Base-by-base conservation (phyloP, 2,888 invertebrate species). In the Drosophila sordidula region DNA sequence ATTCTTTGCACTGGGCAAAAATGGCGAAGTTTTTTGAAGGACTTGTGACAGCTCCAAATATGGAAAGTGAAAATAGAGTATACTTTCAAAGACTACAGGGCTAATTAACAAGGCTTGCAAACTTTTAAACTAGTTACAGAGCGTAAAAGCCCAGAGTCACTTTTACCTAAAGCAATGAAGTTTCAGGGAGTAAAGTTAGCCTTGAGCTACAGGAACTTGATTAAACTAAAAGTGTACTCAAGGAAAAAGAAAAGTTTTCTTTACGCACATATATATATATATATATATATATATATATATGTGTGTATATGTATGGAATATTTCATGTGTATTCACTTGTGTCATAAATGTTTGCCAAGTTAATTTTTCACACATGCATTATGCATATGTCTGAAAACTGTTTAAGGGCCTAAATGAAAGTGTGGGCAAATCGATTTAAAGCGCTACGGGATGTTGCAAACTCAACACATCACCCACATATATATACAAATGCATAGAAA, bases 151-250 rank as follows among this genome's bases (percentile, higher is more conserved):
- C 36, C 29, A 2, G 9, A 16, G 26, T n/a, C 12, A 22, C 12
- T 29, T 34, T 9, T 6, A 11, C 9, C 4, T n/a, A 9, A 47
- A 32, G 16, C 12, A 12, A 32, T 3, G 25, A 49, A 18, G 25
- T 51, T 18, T 26, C 4, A 6, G 18, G 11, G n/a, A 6, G 14
- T 6, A n/a, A 14, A 38, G 14, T 16, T 45, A 1, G 3, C 32
- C 8, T 16, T 14, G 22, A 50, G 9, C 39, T 16, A 0, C n/a
- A 32, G 5, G 32, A 44, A 46, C n/a, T 42, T 56, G 36, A 68
- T 78, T 57, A 59, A 47, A 26, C 39, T 36, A 49, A 72, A 63
- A 54, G 42, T 14, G 39, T 39, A 34, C 45, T 12, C 12, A 25
- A 66, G 42, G 41, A 38, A 46, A 29, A 41, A 14, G 8, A 46